Conservation (phyloP, 2,113 vertebrate genomes). For the Mellivora capensis region DNA sequence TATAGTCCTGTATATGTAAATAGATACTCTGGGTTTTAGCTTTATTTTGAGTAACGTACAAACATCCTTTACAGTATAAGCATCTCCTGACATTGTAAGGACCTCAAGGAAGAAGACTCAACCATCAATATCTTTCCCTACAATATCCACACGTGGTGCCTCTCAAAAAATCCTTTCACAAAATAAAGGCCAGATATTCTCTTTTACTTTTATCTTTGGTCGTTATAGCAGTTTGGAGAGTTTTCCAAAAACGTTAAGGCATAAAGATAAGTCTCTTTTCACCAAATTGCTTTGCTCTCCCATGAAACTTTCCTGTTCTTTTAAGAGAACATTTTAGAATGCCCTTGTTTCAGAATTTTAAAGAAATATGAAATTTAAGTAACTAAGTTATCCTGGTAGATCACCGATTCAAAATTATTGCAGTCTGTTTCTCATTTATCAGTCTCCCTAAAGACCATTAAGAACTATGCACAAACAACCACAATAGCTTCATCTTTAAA, state of each 20-base stretch:
- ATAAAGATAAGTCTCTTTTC: conserved; percentile 7
- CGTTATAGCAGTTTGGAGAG: neutral
- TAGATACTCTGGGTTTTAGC: neutral
- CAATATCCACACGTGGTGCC: neutral
- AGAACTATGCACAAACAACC: neutral
- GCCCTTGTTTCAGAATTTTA: conserved; percentile 15
- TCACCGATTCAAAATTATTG: conserved; percentile 34
- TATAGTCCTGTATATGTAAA: neutral
- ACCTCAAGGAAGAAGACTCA: neutral
- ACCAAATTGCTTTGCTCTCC: conserved; percentile 32
- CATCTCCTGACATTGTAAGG: neutral
- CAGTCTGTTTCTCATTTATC: conserved; percentile 29
- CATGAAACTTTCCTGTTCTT: conserved; percentile 24
- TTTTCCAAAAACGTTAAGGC: neutral
- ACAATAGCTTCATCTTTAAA: conserved; percentile 10
- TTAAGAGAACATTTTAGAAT: conserved; percentile 28
- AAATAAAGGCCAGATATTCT: neutral
- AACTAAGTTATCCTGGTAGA: conserved; percentile 5
- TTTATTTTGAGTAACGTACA: neutral
- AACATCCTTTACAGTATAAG: neutral
- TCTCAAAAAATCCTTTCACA: neutral
- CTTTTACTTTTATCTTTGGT: conserved; percentile 27
- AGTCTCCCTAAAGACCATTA: neutral
- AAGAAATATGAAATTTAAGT: conserved; percentile 35
- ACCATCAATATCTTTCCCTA: neutral